Evolutionary conservation across 1,140 invertebrate species (phyloP).

Genomic region (Diabrotica undecimpunctata): DNA sequence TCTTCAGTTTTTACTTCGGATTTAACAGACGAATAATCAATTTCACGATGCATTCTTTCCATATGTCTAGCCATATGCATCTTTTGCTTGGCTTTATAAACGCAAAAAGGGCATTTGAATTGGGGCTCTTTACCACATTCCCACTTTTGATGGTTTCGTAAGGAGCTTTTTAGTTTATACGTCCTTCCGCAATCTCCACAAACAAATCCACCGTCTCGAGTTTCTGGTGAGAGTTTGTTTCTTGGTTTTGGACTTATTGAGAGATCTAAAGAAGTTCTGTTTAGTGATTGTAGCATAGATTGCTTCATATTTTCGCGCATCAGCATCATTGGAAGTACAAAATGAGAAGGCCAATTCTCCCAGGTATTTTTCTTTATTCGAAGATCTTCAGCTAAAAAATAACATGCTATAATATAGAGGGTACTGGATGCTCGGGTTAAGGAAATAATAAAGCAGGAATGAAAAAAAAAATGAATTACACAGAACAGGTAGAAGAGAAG

Average conservation of each 20-base stretch:
- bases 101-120: conserved; percentile 55
- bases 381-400: conserved; percentile 45
- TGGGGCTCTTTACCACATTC: conserved; percentile 67
- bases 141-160: conserved; percentile 84
- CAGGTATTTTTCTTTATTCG: conserved; percentile 33
- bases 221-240: background rate
- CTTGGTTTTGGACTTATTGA: conserved; percentile 24
- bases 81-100: conserved; percentile 53
- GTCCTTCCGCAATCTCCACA: conserved; percentile 75
- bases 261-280: conserved; percentile 26
- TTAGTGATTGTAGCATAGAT: conserved; percentile 41
- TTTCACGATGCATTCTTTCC: conserved; percentile 76
- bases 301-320: conserved; percentile 48
- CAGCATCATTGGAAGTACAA: conserved; percentile 46
- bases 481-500: too few relatives aligned
- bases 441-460: too few relatives aligned
- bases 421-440: background rate
- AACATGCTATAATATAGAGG: conserved; percentile 3
- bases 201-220: conserved; percentile 55
- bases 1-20: conserved; percentile 33
- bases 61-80: conserved; percentile 74
- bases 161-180: conserved; percentile 79
- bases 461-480: too few relatives aligned
- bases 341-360: conserved; percentile 43
- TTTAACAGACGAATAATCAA: conserved; percentile 45